phyloP scores from a whole-genome alignment of 2,113 vertebrate genomes.

The Phaethornis superciliosus region DNA sequence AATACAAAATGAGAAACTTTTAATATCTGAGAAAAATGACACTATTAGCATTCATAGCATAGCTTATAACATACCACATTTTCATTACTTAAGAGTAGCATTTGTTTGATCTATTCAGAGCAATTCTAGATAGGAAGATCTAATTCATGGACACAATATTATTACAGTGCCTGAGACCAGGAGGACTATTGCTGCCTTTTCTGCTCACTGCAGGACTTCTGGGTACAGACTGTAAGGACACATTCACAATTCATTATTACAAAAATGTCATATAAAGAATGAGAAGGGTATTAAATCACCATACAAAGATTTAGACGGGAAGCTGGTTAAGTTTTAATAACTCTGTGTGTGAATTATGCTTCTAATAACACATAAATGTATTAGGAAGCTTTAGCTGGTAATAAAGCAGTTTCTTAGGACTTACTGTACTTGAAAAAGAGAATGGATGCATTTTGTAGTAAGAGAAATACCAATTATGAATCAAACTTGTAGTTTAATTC shows the following conservation, averaged over 20 bases:
- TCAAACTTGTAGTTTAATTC: not conserved
- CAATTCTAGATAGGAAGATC: not conserved
- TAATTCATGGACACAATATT: not conserved
- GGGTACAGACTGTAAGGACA: not conserved
- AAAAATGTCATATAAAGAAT: slow-evolving; percentile 6
- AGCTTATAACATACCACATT: not conserved
- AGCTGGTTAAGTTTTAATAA: slow-evolving; percentile 36
- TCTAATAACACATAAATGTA: slow-evolving; percentile 34
- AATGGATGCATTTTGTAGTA: slow-evolving; percentile 7
- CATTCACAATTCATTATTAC: slow-evolving; percentile 3
- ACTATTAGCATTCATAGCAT: slow-evolving; percentile 39
- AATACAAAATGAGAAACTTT: slow-evolving; percentile 41
- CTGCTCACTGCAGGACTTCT: not conserved
- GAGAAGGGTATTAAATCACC: slow-evolving; percentile 13
- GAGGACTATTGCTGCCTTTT: not conserved
- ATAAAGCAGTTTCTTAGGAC: not conserved
- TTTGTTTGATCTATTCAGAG: slow-evolving; percentile 33
- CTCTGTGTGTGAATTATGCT: not conserved
- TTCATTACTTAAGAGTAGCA: not conserved
- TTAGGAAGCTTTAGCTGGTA: slow-evolving; percentile 7
- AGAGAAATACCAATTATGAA: slow-evolving; percentile 16
- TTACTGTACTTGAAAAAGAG: slow-evolving; percentile 8
- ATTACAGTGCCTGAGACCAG: not conserved
- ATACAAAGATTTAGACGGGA: slow-evolving; percentile 23
- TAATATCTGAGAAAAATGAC: not conserved